These are phyloP conservation scores for Florisuga fusca DNA, from an alignment of 2,797 vertebrate genomes.

Conservation along the genomic window DNA sequence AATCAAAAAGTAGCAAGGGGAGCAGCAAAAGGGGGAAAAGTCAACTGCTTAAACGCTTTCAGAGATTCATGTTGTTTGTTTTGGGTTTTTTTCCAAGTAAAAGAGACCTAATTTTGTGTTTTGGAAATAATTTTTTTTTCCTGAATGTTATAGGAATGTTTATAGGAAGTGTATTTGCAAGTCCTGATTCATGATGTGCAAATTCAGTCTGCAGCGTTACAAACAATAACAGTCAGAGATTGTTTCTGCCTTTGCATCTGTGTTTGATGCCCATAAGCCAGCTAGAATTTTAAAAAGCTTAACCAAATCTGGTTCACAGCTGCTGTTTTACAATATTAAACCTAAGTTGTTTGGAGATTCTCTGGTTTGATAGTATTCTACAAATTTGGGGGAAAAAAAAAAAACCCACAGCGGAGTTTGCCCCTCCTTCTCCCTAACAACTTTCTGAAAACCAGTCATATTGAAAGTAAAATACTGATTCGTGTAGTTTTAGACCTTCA, in stretches of 20 bases:
- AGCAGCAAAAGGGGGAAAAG: not conserved
- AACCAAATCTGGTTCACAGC: fast-evolving
- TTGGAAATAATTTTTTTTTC: not conserved
- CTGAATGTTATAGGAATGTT: not conserved
- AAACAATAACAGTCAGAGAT: not conserved
- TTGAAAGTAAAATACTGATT: not conserved
- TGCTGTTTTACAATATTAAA: not conserved
- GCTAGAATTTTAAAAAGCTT: not conserved
- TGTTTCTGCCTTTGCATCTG: fast-evolving
- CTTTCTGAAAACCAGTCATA: not conserved
- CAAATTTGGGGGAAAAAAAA: not conserved
- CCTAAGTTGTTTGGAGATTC: not conserved
- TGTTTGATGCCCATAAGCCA: not conserved
- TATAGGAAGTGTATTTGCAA: not conserved
- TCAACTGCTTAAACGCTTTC: not conserved
- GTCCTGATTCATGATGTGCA: not conserved
- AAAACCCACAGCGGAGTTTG: fast-evolving
- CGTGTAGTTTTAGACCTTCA: not conserved
- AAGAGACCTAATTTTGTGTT: not conserved
- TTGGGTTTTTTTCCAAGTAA: not conserved
- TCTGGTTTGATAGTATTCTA: not conserved
- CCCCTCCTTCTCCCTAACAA: not conserved
- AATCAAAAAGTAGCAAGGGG: not conserved
- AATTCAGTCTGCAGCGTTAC: not conserved
- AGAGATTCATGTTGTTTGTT: not conserved